Evolutionary conservation across 1,140 invertebrate species (phyloP).

Genomic region (Psilanteris sp.): DNA sequence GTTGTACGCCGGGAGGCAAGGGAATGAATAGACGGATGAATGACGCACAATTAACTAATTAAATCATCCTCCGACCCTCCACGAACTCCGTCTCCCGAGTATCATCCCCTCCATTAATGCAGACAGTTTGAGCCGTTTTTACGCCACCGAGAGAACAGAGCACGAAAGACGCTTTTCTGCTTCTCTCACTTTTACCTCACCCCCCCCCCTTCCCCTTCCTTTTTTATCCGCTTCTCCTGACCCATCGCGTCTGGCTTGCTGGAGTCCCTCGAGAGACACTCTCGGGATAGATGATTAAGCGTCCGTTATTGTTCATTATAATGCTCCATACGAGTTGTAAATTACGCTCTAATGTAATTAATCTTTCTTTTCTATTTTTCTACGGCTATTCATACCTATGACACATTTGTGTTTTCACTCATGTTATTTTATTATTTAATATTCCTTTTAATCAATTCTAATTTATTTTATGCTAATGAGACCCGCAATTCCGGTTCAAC

Average conservation of each 20-base stretch:
- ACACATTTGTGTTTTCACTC: too few relatives aligned
- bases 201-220: slow-evolving; percentile 2
- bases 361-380: slow-evolving; percentile 1
- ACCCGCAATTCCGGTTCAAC: too few relatives aligned
- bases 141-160: slow-evolving; percentile 63
- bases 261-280: slow-evolving; percentile 6
- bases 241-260: not conserved
- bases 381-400: too few relatives aligned
- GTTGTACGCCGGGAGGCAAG: slow-evolving; percentile 69
- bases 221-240: slow-evolving; percentile 11
- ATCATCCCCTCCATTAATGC: slow-evolving; percentile 75
- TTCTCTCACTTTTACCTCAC: slow-evolving; percentile 33
- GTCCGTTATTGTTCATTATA: slow-evolving; percentile 49
- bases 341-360: slow-evolving; percentile 6
- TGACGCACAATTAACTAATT: slow-evolving; percentile 81
- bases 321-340: slow-evolving; percentile 27
- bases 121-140: slow-evolving; percentile 70
- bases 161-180: slow-evolving; percentile 32
- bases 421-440: too few relatives aligned
- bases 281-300: slow-evolving; percentile 40
- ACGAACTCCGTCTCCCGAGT: slow-evolving; percentile 73
- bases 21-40: slow-evolving; percentile 80
- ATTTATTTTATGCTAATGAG: too few relatives aligned
- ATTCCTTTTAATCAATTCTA: too few relatives aligned
- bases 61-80: slow-evolving; percentile 78